Evolutionary conservation across 2,113 vertebrate genomes (phyloP).

Genomic region (Erythrolamprus reginae): DNA sequence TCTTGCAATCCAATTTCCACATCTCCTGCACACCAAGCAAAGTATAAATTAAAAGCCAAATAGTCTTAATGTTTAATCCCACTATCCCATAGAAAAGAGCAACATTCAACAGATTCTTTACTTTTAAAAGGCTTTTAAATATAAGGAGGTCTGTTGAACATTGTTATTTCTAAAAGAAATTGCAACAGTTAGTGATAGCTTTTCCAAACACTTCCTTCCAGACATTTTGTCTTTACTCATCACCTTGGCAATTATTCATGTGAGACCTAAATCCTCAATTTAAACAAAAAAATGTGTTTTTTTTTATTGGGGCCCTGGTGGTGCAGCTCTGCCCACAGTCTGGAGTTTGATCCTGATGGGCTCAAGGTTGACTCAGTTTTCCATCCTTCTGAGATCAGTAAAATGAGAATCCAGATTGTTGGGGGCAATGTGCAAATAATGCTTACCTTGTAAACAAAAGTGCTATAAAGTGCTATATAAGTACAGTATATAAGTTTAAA

Average conservation of each 20-base stretch:
- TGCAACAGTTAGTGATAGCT: background rate
- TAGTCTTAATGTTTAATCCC: background rate
- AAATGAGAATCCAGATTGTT: background rate
- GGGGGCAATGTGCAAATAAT: background rate
- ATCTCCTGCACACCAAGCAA: constrained; percentile 74
- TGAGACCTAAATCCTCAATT: background rate
- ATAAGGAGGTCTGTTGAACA: background rate
- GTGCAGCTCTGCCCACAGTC: background rate
- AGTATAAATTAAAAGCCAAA: background rate
- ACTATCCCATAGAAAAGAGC: background rate
- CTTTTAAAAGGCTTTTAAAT: background rate
- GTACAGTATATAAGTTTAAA: background rate
- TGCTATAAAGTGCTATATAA: background rate
- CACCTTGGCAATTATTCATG: background rate
- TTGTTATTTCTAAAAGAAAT: background rate
- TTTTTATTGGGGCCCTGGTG: background rate
- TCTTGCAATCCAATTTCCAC: constrained; percentile 94
- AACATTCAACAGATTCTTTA: background rate
- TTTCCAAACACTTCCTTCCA: background rate
- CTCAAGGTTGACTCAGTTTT: background rate
- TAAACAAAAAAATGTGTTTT: background rate
- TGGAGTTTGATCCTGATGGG: background rate
- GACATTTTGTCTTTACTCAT: background rate
- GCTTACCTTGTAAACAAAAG: background rate
- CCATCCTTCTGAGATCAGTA: background rate